These are phyloP conservation scores for Diadegma fenestrale DNA, from an alignment of 2,888 invertebrate species.

Conservation along the genomic window DNA sequence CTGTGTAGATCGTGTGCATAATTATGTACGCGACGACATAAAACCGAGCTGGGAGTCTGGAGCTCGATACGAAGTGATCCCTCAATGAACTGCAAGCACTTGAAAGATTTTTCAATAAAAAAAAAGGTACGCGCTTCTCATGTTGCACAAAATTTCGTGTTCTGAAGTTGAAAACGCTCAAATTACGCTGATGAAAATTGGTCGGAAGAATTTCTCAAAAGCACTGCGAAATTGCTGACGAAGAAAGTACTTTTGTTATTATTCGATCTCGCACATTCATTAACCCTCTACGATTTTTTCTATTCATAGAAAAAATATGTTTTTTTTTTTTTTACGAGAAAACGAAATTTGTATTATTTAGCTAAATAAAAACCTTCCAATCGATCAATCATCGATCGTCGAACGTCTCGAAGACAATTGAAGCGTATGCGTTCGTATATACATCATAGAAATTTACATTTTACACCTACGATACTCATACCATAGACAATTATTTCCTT, in stretches of 20 bases:
- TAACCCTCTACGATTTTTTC: not conserved
- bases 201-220: not conserved
- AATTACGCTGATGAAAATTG: not conserved
- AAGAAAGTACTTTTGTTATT: not conserved
- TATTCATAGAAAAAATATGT: constrained; percentile 1
- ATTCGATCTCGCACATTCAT: constrained; percentile 4
- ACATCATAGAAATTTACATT: constrained; percentile 71
- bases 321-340: constrained; percentile 2
- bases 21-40: not conserved
- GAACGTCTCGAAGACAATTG: constrained; percentile 70
- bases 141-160: constrained; percentile 1
- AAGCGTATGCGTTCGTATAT: constrained; percentile 80
- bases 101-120: not conserved
- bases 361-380: not conserved
- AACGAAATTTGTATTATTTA: not conserved
- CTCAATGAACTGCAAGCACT: constrained; percentile 7
- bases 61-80: constrained; percentile 5
- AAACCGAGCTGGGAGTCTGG: constrained; percentile 3
- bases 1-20: constrained; percentile 29
- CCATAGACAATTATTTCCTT: constrained; percentile 22
- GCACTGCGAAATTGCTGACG: constrained; percentile 6
- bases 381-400: constrained; percentile 1
- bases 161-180: not conserved
- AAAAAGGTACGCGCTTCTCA: not conserved
- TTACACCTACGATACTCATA: constrained; percentile 52